Conservation (phyloP, 1,140 invertebrate genomes). For the Aplysia californica region DNA sequence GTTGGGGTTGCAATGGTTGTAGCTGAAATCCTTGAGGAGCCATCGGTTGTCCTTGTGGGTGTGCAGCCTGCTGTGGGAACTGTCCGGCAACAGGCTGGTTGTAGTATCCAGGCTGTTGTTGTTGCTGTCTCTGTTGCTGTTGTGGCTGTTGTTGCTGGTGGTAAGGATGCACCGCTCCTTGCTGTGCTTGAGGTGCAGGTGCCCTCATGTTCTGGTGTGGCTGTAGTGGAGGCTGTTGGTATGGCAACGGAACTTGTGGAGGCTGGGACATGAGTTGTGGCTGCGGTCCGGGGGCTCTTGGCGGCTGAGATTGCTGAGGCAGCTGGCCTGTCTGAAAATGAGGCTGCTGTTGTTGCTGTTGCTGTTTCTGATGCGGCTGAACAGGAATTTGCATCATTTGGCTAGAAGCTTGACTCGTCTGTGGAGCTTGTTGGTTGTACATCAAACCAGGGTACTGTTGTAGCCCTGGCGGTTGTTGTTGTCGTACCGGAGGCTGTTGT, state of each 20-base stretch:
- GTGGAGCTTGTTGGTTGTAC: constrained; percentile 25
- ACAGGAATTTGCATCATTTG: constrained; percentile 11
- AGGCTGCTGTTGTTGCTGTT: constrained; percentile 22
- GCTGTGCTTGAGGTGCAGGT: constrained; percentile 11
- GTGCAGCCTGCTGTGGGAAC: background rate
- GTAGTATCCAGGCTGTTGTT: background rate
- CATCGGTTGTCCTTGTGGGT: background rate
- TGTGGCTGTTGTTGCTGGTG: constrained; percentile 7
- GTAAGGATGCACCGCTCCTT: background rate
- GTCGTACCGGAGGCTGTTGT: constrained; percentile 23
- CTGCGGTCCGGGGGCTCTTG: background rate
- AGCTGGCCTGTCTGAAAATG: constrained; percentile 9
- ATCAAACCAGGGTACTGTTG: too few species aligned
- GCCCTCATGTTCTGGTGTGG: too few species aligned
- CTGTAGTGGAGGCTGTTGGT: constrained; percentile 4
- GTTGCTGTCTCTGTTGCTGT: constrained; percentile 27
- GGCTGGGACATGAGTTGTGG: constrained; percentile 12
- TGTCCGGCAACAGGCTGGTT: background rate
- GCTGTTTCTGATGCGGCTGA: constrained; percentile 10
- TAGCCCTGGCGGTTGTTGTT: constrained; percentile 23
- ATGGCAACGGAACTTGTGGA: background rate
- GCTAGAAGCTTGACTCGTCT: background rate
- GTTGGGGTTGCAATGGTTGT: too few species aligned
- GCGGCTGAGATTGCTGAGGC: constrained; percentile 15
- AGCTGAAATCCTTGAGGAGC: too few species aligned